phyloP scores from a whole-genome alignment of 2,888 invertebrate species.

The Petrolisthes cinctipes region DNA sequence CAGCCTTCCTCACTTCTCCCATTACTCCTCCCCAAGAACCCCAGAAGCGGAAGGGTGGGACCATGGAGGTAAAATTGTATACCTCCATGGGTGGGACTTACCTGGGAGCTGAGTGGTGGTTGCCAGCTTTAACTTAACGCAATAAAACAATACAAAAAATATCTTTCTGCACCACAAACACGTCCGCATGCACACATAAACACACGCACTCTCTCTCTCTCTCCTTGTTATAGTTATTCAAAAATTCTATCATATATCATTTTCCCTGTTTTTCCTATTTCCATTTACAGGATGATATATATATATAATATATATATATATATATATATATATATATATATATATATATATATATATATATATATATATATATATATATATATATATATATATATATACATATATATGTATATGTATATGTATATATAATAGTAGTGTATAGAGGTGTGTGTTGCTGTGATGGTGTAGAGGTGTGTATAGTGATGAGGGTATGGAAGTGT shows the following conservation, averaged over 20 bases:
- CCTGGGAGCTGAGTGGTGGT: background rate
- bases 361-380: slow-evolving; percentile 4
- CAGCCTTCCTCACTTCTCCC: background rate
- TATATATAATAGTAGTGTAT: too few species aligned
- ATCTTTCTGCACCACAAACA: background rate
- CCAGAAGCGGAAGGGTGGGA: background rate
- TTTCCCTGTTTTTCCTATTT: too few species aligned
- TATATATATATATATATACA: background rate
- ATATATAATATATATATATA: background rate
- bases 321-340: slow-evolving; percentile 18
- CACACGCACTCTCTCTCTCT: background rate
- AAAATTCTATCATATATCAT: too few species aligned
- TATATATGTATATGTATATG: too few species aligned
- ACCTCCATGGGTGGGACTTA: too few species aligned
- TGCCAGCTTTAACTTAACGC: background rate
- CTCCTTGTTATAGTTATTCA: too few species aligned
- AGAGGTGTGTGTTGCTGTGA: too few species aligned
- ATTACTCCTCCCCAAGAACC: background rate
- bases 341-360: slow-evolving; percentile 18
- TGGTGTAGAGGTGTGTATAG: too few species aligned
- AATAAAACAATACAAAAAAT: background rate
- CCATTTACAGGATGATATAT: too few species aligned
- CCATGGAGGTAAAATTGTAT: background rate
- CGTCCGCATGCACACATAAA: background rate
- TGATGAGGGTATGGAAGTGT: too few species aligned